Conservation (phyloP, 2,888 invertebrate species). For the Eulithis testata region DNA sequence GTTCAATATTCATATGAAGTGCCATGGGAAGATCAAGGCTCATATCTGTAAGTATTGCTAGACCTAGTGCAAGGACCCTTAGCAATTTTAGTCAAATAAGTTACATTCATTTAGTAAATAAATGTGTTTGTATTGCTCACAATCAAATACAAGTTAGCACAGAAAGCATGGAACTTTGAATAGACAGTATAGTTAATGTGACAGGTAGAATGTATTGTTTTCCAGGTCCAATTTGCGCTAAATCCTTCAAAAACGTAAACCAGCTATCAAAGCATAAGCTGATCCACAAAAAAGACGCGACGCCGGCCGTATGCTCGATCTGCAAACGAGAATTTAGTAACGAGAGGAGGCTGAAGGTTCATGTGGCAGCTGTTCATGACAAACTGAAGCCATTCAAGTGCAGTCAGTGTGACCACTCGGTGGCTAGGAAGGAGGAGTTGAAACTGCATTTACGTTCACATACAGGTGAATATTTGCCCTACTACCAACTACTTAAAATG, state of each 20-base stretch:
- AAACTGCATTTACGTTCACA: slow-evolving; percentile 88
- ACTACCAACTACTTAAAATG: no score
- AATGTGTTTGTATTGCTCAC: no score
- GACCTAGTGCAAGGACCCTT: no score
- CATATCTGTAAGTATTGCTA: slow-evolving; percentile 78
- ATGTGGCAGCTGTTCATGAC: slow-evolving; percentile 87
- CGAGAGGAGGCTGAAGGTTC: slow-evolving; percentile 78
- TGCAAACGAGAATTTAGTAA: slow-evolving; percentile 86
- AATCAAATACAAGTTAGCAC: no score
- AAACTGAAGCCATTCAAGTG: slow-evolving; percentile 88
- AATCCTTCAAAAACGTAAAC: slow-evolving; percentile 91
- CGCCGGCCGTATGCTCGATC: slow-evolving; percentile 76
- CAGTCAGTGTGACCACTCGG: slow-evolving; percentile 87
- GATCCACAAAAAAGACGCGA: slow-evolving; percentile 78
- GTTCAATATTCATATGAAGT: slow-evolving; percentile 89
- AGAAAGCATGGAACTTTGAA: no score
- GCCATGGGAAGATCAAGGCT: slow-evolving; percentile 87
- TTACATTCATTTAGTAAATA: no score
- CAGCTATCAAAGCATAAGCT: slow-evolving; percentile 91
- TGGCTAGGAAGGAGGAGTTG: slow-evolving; percentile 86
- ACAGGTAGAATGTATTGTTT: background rate
- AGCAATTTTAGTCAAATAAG: no score
- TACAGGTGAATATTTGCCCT: slow-evolving; percentile 80
- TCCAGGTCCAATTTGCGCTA: slow-evolving; percentile 86
- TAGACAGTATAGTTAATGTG: no score